Base-by-base conservation (phyloP, 2,888 invertebrate species). In the Digitonthophagus gazella region DNA sequence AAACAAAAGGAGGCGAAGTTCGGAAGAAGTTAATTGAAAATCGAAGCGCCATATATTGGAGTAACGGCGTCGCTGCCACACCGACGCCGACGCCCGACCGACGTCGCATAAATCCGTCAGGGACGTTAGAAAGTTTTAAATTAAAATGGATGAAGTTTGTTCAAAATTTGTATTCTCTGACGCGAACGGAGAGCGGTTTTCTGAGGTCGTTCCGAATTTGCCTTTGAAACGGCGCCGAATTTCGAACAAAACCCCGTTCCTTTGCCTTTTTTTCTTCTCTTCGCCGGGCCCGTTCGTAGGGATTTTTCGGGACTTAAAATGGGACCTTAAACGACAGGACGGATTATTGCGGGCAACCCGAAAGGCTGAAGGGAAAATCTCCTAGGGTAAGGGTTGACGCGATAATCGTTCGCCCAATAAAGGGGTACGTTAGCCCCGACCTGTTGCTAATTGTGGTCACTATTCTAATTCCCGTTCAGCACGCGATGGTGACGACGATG, bases 381-480 rank as follows among this genome's bases (percentile, higher is more conserved):
- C 18, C 61, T 20, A 44, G 61, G 61, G 20, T 19, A 61, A 61
- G 19, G 18, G 61, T 19, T 61, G 61, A 61, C 18, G 61, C 20
- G 61, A 20, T 61, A 61, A 61, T 20, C 20, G 61, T 61, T 61
- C 20, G 18, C 61, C 61, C 61, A n/a, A 61, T 61, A 61, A 18
- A 61, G 61, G 19, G 18, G 61, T 20, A 16, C 20, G 19, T 20
- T 61, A 61, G 20, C 68, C 68, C 70, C 68, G 67, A 72, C 72
- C 69, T 72, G 72, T 72, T 72, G 72, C 72, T 72, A 70, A 67
- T 67, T 69, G 56, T 28, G 67, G 67, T 58, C 67, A 67, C 67
- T 67, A 67, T 67, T 57, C 67, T 72, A 72, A 72, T 72, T 71
- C 72, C 56, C 67, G 67, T 69, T 72, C 69, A 71, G 69, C 72